Percentiles rank a stretch among this genome's conserved stretches.
phyloP scores from a whole-genome alignment of 2,888 invertebrate species.

The Synanthedon andrenaeformis region DNA sequence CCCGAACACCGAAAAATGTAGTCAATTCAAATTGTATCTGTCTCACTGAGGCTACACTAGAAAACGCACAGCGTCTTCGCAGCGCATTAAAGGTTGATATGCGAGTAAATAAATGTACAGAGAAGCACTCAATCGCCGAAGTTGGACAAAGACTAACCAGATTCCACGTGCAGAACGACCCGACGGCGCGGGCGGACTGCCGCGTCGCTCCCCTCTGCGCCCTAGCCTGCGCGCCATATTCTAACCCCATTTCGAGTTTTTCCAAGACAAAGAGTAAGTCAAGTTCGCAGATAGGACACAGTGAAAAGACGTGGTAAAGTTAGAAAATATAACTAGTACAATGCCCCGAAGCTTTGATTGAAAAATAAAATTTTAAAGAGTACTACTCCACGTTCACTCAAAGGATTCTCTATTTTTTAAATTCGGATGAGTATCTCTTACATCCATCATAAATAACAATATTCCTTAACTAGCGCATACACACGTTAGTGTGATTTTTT shows the following conservation, averaged over 20 bases:
- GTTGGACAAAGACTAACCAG: background rate
- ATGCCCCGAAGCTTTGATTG: no score
- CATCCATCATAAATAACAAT: no score
- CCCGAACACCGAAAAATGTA: background rate
- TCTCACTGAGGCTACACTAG: background rate
- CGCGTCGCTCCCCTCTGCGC: constrained; percentile 21
- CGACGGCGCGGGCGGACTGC: constrained; percentile 38
- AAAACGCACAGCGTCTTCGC: background rate
- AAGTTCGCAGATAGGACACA: constrained; percentile 16
- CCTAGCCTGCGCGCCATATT: constrained; percentile 31
- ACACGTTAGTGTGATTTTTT: no score
- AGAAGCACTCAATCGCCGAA: background rate
- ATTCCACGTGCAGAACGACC: constrained; percentile 22
- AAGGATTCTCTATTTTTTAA: no score
- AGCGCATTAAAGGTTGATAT: background rate
- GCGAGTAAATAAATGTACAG: background rate
- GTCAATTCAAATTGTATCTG: background rate
- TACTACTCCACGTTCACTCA: no score
- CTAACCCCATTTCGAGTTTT: constrained; percentile 27
- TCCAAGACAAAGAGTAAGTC: constrained; percentile 23
- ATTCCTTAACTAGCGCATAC: no score
- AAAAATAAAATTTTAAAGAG: no score
- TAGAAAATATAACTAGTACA: background rate
- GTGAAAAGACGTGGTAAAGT: background rate
- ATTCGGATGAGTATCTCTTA: no score